Evolutionary conservation across 2,888 invertebrate species (phyloP).

Genomic region (Catocala nupta): DNA sequence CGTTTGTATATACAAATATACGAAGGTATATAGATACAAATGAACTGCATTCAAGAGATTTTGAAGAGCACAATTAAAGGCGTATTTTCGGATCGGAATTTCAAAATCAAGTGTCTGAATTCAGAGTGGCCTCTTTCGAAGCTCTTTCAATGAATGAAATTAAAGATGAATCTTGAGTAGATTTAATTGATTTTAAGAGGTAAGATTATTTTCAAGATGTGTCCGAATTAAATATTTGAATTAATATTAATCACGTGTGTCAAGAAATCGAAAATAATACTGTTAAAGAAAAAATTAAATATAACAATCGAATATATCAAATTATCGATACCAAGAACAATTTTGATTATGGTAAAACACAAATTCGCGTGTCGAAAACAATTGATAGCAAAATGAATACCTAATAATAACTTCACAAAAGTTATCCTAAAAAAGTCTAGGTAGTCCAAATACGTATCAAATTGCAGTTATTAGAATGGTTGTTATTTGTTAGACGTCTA

Average conservation of each 20-base stretch:
- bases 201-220: background rate
- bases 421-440: conserved; percentile 24
- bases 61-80: conserved; percentile 37
- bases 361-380: conserved; percentile 1
- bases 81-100: conserved; percentile 39
- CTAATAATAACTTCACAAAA: conserved; percentile 5
- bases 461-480: conserved; percentile 45
- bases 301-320: too few species aligned
- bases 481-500: conserved; percentile 55
- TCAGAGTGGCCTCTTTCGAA: conserved; percentile 28
- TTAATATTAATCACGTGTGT: too few species aligned
- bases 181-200: conserved; percentile 17
- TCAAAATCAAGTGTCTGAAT: conserved; percentile 26
- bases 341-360: background rate
- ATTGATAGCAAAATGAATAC: conserved; percentile 1
- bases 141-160: conserved; percentile 11
- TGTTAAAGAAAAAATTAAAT: too few species aligned
- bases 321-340: too few species aligned
- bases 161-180: conserved; percentile 17
- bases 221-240: background rate
- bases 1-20: background rate
- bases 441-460: conserved; percentile 32
- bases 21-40: conserved; percentile 6
- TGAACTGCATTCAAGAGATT: conserved; percentile 39
- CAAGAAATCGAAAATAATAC: too few species aligned